Conservation (phyloP, 2,888 invertebrate species). For the Lasioglossum zephyrum region DNA sequence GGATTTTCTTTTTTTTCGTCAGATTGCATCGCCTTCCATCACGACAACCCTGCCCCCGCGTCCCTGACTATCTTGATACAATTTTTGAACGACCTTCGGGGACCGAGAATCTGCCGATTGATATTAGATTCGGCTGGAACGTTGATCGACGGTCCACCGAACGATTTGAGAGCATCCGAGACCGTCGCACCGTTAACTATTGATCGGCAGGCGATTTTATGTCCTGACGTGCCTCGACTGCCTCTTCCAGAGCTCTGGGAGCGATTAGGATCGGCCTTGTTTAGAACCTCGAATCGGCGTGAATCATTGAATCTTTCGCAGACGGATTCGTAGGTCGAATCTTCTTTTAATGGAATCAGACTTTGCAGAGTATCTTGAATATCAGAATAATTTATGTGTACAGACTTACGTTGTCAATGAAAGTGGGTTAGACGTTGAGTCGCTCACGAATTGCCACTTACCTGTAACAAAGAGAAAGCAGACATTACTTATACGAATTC, state of each 20-base stretch:
- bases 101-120: conserved; percentile 23
- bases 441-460: background rate
- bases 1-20: background rate
- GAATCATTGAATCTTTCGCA: background rate
- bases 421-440: background rate
- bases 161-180: background rate
- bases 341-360: background rate
- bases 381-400: no score
- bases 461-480: background rate
- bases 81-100: background rate
- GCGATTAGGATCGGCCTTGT: background rate
- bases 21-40: conserved; percentile 27
- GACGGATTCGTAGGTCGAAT: background rate
- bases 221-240: background rate
- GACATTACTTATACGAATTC: background rate
- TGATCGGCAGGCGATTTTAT: background rate
- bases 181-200: background rate
- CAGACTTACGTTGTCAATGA: background rate
- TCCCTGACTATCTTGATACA: conserved; percentile 13
- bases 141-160: background rate
- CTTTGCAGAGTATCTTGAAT: background rate
- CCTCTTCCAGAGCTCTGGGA: background rate
- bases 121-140: conserved; percentile 16
- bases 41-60: background rate
- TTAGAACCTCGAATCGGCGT: background rate